A percentile compares a stretch with the other conserved stretches of the same genome.
Evolutionary conservation across 2,888 invertebrate genomes (phyloP).

Genomic region (Chrysolina americana): DNA sequence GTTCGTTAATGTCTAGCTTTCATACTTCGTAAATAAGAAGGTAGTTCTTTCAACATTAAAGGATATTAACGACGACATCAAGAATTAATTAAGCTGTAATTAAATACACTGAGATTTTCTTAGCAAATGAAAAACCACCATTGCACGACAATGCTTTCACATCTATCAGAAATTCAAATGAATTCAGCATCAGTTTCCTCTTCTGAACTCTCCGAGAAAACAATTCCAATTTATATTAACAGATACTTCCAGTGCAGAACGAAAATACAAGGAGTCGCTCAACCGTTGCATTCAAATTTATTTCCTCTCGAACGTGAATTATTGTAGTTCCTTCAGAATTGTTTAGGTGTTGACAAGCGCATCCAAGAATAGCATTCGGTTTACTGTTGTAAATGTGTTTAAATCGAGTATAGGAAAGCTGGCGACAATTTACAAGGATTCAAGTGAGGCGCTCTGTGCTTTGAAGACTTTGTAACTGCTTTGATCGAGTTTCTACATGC

Average conservation of each 20-base stretch:
- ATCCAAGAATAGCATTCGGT: constrained; percentile 52
- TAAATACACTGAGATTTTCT: no score
- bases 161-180: not conserved
- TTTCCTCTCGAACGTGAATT: constrained; percentile 50
- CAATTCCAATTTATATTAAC: constrained; percentile 22
- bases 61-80: no score
- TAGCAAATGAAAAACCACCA: no score
- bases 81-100: no score
- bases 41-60: no score
- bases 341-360: constrained; percentile 54
- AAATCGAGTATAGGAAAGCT: constrained; percentile 44
- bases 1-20: no score
- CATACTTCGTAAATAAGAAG: no score
- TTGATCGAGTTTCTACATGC: not conserved
- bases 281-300: constrained; percentile 47
- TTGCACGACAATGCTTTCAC: no score
- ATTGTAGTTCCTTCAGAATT: constrained; percentile 52
- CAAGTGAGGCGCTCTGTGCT: constrained; percentile 11
- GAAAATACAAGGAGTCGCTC: constrained; percentile 3
- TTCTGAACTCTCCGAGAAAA: not conserved
- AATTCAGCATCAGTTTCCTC: not conserved
- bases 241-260: not conserved
- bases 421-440: constrained; percentile 32
- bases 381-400: constrained; percentile 44
- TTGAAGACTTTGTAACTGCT: constrained; percentile 24